phyloP scores from a whole-genome alignment of 64 coral and sea anemone genomes.

The Cladopsammia gracilis region DNA sequence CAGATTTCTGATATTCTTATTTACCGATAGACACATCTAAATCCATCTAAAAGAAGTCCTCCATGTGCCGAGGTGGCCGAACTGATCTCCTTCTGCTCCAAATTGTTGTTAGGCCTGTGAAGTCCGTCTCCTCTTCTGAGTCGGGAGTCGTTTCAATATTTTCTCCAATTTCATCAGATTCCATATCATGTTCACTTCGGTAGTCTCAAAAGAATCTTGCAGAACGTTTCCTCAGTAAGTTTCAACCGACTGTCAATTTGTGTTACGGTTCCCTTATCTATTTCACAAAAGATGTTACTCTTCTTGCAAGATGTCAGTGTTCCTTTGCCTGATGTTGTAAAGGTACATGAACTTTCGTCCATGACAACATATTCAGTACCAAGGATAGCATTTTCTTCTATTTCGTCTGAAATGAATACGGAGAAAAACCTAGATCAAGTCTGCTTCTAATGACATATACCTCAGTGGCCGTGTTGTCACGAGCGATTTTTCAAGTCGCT shows the following conservation, averaged over 20 bases:
- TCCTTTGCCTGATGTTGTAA: constrained; percentile 23
- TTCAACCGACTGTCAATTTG: too few relatives aligned
- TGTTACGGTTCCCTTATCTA: not conserved
- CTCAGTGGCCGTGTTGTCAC: too few relatives aligned
- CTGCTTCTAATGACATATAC: constrained; percentile 53
- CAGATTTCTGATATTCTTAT: constrained; percentile 26
- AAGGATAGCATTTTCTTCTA: constrained; percentile 26
- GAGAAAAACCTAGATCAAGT: constrained; percentile 37
- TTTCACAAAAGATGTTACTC: constrained; percentile 52
- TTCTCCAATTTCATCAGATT: constrained; percentile 47
- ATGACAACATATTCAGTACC: constrained; percentile 30
- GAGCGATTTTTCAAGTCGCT: too few relatives aligned
- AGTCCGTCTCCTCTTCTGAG: constrained; percentile 59
- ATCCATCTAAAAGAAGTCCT: constrained; percentile 40
- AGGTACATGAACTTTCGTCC: constrained; percentile 44
- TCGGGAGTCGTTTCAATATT: constrained; percentile 28
- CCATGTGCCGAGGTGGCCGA: too few relatives aligned
- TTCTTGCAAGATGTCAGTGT: not conserved
- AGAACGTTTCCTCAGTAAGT: too few relatives aligned
- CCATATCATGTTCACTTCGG: too few relatives aligned
- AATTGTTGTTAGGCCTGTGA: constrained; percentile 41
- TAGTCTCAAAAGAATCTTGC: too few relatives aligned
- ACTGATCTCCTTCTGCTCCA: constrained; percentile 50
- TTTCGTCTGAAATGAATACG: constrained; percentile 35
- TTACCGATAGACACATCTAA: too few relatives aligned